Base-by-base conservation (phyloP, 2,113 vertebrate species). In the Lophotis ruficrista region DNA sequence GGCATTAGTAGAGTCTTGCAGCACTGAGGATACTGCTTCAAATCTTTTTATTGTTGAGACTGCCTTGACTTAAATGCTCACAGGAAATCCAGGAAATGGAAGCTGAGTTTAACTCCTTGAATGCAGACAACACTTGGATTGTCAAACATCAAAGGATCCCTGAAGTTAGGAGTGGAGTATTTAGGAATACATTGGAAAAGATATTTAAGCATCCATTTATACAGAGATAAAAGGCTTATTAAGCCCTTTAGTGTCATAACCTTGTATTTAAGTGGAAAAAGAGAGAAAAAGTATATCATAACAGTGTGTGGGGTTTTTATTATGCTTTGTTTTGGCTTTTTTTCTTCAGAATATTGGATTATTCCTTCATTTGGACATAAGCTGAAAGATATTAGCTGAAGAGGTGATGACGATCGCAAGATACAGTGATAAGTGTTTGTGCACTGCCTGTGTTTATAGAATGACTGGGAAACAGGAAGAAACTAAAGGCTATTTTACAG, bases 241-340 rank as follows among this genome's bases (percentile, higher is more conserved):
- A 90, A 78, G 33, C 28, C 54, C 12, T 69, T 56, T 4, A 43
- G 15, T 38, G 20, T 24, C 35, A 64, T n/a, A 83, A 56, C 6
- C 5, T 21, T 68, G 10, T 75, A 57, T 70, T 88, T 80, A 83
- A 47, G 41, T 47, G 6, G 8, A 22, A 78, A 47, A 61, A 50
- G 30, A 75, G 19, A 60, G 19, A 45, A 83, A 57, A 80, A 45
- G 0, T 50, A 51, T 43, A 21, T 11, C 1, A 5, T 22, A 31
- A 54, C 7, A 53, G 3, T 17, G 16, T 23, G 7, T 1, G 30
- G 0, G 1, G 3, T 12, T 4, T 10, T 45, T 23, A 53, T 62
- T 54, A 9, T 25, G 8, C 48, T 48, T 48, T 48, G 48, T 17
- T 51, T 54, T 48, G 37, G 2, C 7, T 20, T 76, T 33, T 54